Conservation (phyloP, 2,797 vertebrate species). For the Sebastes flavidus region DNA sequence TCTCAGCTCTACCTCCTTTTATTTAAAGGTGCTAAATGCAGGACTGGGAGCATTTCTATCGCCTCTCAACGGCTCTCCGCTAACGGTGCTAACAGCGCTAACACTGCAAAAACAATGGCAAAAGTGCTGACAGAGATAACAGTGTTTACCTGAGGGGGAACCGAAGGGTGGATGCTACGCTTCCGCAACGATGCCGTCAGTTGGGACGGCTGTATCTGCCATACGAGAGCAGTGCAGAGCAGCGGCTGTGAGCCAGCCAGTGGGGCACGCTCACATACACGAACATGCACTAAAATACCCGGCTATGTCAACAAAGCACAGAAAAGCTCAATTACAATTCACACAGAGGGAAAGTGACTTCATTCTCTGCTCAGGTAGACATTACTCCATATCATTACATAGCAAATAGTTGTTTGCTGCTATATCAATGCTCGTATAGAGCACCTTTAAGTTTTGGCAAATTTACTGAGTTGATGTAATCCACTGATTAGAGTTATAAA, state of each 20-base stretch:
- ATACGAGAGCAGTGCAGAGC: no score
- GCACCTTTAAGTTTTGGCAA: neutral
- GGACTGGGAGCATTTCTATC: neutral
- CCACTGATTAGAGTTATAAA: neutral
- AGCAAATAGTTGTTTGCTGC: neutral
- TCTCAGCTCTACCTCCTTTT: neutral
- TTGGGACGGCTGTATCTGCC: neutral
- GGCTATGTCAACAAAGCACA: neutral
- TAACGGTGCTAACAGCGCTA: neutral
- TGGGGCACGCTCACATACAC: no score
- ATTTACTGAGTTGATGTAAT: neutral
- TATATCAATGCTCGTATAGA: neutral
- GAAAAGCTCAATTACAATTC: neutral
- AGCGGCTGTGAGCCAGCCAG: no score
- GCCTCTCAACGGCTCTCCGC: neutral
- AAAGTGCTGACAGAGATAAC: neutral
- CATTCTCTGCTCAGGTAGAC: neutral
- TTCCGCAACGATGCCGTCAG: neutral
- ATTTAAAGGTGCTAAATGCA: neutral
- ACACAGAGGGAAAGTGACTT: neutral
- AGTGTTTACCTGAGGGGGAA: neutral
- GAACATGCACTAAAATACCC: neutral
- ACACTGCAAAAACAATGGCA: neutral
- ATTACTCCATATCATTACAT: neutral
- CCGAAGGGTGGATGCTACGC: neutral